Percentiles rank a stretch among this genome's conserved stretches.
Conservation (phyloP, 2,888 invertebrate species). For the Nymphalis c-album region DNA sequence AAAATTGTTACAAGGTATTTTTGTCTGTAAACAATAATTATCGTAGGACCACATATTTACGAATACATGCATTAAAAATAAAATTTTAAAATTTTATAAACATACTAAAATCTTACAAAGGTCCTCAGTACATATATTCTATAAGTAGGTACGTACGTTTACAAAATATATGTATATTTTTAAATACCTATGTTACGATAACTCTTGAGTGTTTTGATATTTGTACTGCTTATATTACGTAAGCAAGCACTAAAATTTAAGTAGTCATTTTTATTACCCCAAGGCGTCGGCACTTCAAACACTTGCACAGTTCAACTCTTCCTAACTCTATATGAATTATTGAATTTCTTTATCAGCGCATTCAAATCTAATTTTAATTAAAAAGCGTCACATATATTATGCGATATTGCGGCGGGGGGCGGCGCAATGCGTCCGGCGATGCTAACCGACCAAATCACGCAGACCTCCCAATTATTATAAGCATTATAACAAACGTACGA, state of each 20-base stretch:
- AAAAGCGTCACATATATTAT: slow-evolving; percentile 80
- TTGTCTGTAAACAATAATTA: not conserved
- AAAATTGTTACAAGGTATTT: slow-evolving; percentile 13
- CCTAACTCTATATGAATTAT: slow-evolving; percentile 66
- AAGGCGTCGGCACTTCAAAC: slow-evolving; percentile 53
- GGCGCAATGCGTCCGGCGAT: slow-evolving; percentile 62
- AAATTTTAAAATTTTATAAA: too few species aligned
- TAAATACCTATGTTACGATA: not conserved
- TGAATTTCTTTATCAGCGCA: slow-evolving; percentile 73
- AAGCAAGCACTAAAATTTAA: slow-evolving; percentile 8
- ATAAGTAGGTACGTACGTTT: not conserved
- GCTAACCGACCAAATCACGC: slow-evolving; percentile 53
- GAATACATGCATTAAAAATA: too few species aligned
- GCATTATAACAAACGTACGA: slow-evolving; percentile 43
- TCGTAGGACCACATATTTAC: too few species aligned
- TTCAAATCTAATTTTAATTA: slow-evolving; percentile 79
- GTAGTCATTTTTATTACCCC: slow-evolving; percentile 45
- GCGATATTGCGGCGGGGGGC: slow-evolving; percentile 75
- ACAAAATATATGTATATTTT: not conserved
- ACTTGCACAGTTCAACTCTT: slow-evolving; percentile 35
- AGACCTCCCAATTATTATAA: slow-evolving; percentile 52
- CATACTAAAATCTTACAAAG: not conserved
- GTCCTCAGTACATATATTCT: not conserved
- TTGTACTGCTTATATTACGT: slow-evolving; percentile 1
- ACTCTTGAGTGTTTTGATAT: slow-evolving; percentile 7